A percentile compares a stretch with the other conserved stretches of the same genome.
These are phyloP conservation scores for Idaea aversata DNA, from an alignment of 2,888 invertebrate genomes.

Conservation along the genomic window DNA sequence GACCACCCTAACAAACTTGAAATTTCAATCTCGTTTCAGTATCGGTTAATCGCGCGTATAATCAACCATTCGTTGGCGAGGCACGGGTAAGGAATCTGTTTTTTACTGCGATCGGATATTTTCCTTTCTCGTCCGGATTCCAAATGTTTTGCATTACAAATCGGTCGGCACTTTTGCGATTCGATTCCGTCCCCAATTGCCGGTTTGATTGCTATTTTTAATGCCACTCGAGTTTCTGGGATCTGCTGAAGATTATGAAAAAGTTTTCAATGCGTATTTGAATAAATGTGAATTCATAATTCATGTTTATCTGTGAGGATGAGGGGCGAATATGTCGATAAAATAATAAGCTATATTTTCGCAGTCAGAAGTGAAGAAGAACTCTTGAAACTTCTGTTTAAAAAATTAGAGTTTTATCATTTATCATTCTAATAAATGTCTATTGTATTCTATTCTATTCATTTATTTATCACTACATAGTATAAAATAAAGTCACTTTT, in stretches of 20 bases:
- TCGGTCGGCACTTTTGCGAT: constrained; percentile 71
- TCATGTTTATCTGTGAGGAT: background rate
- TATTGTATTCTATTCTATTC: too few relatives aligned
- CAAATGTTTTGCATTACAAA: constrained; percentile 70
- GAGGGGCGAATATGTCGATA: background rate
- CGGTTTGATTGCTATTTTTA: constrained; percentile 74
- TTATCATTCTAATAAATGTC: too few relatives aligned
- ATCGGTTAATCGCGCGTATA: constrained; percentile 3
- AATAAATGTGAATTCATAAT: constrained; percentile 26
- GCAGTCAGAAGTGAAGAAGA: too few relatives aligned
- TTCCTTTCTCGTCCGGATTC: constrained; percentile 26
- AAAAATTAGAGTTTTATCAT: too few relatives aligned
- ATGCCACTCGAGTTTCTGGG: constrained; percentile 56
- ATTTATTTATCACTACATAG: too few relatives aligned
- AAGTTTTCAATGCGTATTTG: constrained; percentile 29
- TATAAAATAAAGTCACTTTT: too few relatives aligned
- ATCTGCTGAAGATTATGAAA: constrained; percentile 40
- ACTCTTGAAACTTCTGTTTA: too few relatives aligned
- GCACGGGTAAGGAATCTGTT: background rate
- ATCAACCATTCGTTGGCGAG: background rate
- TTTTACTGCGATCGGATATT: background rate
- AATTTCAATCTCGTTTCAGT: background rate
- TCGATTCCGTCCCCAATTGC: constrained; percentile 64
- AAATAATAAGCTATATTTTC: background rate
- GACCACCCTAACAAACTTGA: background rate